Evolutionary conservation across 2,888 invertebrate genomes (phyloP).

Genomic region (Chalcis sispes): DNA sequence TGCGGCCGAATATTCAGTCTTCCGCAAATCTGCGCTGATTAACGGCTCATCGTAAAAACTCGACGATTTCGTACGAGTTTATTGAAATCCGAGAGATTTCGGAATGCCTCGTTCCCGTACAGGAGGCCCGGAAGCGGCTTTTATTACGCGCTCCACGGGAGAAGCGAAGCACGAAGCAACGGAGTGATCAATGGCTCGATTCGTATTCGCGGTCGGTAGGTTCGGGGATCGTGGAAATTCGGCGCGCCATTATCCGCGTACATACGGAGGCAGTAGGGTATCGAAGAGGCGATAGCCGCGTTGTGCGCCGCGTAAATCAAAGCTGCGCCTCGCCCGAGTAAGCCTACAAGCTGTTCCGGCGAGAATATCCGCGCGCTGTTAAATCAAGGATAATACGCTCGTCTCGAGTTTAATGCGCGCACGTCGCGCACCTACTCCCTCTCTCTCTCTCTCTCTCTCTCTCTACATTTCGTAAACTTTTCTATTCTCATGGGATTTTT

Average conservation of each 20-base stretch:
- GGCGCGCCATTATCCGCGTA: conserved; percentile 29
- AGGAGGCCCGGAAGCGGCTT: no score
- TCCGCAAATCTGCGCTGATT: background rate
- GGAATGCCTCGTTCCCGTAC: no score
- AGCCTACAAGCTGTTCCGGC: conserved; percentile 38
- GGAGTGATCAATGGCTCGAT: no score
- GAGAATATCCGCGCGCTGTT: no score
- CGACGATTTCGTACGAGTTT: background rate
- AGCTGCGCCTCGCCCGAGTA: background rate
- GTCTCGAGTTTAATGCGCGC: conserved; percentile 2
- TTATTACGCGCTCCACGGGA: no score
- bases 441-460: background rate
- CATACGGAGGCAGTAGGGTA: no score
- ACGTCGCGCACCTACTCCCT: background rate
- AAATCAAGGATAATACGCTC: conserved; percentile 22
- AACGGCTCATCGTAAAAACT: background rate
- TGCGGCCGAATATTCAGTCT: no score
- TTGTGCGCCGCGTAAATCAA: conserved; percentile 41
- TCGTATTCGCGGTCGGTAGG: conserved; percentile 34
- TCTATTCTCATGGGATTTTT: conserved; percentile 25
- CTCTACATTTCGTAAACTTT: background rate
- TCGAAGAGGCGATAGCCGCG: conserved; percentile 28
- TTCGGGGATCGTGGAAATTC: conserved; percentile 43
- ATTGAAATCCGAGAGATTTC: no score
- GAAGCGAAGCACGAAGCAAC: no score